phyloP scores from a whole-genome alignment of 2,888 invertebrate species.

The Argynnis bischoffii region DNA sequence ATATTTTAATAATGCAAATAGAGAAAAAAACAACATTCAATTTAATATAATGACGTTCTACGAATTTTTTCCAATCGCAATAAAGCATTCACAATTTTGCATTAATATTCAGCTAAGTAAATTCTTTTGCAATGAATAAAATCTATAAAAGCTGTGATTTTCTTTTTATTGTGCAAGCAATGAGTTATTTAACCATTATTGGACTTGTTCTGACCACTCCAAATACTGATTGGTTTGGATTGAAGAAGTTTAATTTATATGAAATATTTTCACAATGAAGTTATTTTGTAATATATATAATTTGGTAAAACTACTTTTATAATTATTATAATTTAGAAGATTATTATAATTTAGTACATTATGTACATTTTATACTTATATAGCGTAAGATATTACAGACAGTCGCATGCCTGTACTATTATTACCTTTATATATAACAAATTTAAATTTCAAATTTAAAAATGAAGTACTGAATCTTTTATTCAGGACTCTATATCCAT shows the following conservation, averaged over 20 bases:
- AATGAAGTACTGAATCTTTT: too few relatives aligned
- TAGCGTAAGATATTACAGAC: too few relatives aligned
- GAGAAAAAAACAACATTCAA: not conserved
- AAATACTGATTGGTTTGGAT: slow-evolving; percentile 16
- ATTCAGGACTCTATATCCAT: too few relatives aligned
- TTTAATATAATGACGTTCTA: not conserved
- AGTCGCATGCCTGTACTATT: too few relatives aligned
- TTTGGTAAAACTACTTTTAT: too few relatives aligned
- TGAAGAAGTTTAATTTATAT: slow-evolving; percentile 7
- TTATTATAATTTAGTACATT: too few relatives aligned
- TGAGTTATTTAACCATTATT: slow-evolving; percentile 24
- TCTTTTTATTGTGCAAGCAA: slow-evolving; percentile 15
- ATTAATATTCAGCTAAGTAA: slow-evolving; percentile 24
- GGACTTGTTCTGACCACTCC: slow-evolving; percentile 8
- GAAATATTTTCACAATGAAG: not conserved
- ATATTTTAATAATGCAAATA: not conserved
- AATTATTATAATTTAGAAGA: too few relatives aligned
- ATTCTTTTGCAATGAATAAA: slow-evolving; percentile 17
- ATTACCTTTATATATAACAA: too few relatives aligned
- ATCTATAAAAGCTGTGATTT: slow-evolving; percentile 18
- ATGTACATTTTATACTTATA: too few relatives aligned
- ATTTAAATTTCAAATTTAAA: too few relatives aligned
- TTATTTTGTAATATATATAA: not conserved
- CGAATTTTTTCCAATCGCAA: slow-evolving; percentile 10
- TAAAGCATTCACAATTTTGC: slow-evolving; percentile 16